Conservation (phyloP, 1,140 invertebrate genomes). For the Drusus annulatus region DNA sequence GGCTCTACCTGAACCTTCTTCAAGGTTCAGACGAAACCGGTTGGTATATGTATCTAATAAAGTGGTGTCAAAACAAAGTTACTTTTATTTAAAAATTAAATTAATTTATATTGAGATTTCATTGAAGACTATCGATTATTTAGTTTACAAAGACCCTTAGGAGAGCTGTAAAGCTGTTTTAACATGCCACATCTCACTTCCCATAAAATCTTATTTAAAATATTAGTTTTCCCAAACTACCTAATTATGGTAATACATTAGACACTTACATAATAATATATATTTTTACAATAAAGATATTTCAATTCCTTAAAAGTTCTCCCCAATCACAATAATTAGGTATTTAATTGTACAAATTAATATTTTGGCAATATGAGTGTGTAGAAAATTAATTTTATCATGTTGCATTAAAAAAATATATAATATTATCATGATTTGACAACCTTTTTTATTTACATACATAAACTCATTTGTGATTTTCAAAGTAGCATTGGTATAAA, state of each 20-base stretch:
- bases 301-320: slow-evolving; percentile 4
- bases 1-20: too few species aligned
- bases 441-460: slow-evolving; percentile 16
- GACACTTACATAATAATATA: neutral
- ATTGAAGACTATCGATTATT: too few species aligned
- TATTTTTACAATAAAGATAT: neutral
- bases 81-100: too few species aligned
- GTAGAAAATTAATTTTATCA: neutral
- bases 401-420: slow-evolving; percentile 4
- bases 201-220: too few species aligned
- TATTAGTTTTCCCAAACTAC: too few species aligned
- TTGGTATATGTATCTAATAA: too few species aligned
- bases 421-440: slow-evolving; percentile 1
- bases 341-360: slow-evolving; percentile 3
- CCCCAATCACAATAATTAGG: neutral
- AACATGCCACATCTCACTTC: too few species aligned
- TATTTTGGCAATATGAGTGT: slow-evolving; percentile 11
- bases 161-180: too few species aligned
- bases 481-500: neutral
- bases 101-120: too few species aligned
- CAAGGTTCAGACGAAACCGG: too few species aligned
- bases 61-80: too few species aligned
- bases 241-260: neutral
- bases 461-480: neutral
- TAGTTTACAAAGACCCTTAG: too few species aligned